A percentile compares a stretch with the other conserved stretches of the same genome.
Conservation (phyloP, 2,797 vertebrate genomes). For the Varecia variegata region DNA sequence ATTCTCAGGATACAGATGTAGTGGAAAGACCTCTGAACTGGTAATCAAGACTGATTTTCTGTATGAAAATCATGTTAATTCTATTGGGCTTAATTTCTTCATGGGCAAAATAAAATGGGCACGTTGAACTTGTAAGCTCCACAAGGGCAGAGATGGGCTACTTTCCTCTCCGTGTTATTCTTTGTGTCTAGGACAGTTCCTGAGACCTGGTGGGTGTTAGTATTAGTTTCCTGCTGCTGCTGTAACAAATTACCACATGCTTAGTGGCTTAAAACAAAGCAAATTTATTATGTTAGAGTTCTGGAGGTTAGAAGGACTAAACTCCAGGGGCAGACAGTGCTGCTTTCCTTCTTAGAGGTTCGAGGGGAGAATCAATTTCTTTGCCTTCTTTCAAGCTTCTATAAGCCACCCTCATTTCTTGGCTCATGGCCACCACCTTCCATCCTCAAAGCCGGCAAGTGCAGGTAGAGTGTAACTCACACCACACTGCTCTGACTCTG, state of each 20-base stretch:
- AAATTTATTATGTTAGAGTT: not conserved
- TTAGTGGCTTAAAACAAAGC: not conserved
- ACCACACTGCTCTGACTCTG: not conserved
- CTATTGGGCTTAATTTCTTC: conserved; percentile 12
- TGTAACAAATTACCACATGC: not conserved
- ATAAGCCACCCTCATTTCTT: not conserved
- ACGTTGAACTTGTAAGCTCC: not conserved
- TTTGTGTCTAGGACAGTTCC: not conserved
- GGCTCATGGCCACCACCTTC: not conserved
- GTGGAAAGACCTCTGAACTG: not conserved
- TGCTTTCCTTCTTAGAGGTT: not conserved
- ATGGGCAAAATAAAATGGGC: not conserved
- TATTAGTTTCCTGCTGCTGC: not conserved
- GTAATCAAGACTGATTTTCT: not conserved
- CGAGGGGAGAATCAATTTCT: not conserved
- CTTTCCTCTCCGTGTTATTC: not conserved
- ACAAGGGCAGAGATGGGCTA: not conserved
- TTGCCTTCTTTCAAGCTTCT: not conserved
- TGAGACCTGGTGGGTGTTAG: not conserved
- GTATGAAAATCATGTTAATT: not conserved
- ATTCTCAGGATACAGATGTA: not conserved
- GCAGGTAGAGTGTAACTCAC: not conserved
- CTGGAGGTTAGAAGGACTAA: not conserved
- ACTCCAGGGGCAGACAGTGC: not conserved
- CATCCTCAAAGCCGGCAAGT: not conserved